These are phyloP conservation scores for Pteronura brasiliensis DNA, from an alignment of 2,113 vertebrate species.

Conservation along the genomic window DNA sequence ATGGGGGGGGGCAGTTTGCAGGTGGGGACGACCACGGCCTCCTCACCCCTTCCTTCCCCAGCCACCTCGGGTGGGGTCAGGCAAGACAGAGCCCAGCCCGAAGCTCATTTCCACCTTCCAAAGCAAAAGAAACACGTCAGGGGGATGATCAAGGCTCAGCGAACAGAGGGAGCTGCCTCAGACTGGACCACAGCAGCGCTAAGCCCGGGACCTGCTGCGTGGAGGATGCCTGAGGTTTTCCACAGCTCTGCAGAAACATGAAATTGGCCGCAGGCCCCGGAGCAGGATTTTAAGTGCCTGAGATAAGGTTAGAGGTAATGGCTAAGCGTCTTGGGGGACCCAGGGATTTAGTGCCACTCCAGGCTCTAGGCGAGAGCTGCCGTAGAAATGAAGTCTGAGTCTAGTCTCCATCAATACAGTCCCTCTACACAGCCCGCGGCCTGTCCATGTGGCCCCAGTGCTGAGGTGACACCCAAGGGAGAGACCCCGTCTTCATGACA, in stretches of 20 bases:
- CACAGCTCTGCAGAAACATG: neutral
- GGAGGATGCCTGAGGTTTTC: neutral
- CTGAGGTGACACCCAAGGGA: neutral
- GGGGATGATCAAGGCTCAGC: neutral
- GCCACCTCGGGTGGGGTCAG: accelerated
- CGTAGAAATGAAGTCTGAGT: neutral
- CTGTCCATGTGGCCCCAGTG: neutral
- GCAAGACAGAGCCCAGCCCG: neutral
- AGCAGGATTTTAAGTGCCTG: neutral
- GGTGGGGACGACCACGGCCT: neutral
- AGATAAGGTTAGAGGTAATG: neutral
- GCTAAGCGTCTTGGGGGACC: neutral
- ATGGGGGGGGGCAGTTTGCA: no score
- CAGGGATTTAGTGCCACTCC: neutral
- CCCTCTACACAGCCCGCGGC: accelerated
- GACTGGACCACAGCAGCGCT: neutral
- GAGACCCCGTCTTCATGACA: neutral
- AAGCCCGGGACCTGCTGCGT: neutral
- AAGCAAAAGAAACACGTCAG: neutral
- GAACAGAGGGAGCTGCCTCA: neutral
- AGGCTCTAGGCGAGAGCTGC: neutral
- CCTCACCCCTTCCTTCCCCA: neutral
- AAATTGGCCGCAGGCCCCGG: neutral
- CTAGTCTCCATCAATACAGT: neutral
- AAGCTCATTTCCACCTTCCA: neutral